These are phyloP conservation scores for Gephyroberyx darwinii DNA, from an alignment of 2,797 vertebrate species.

Conservation along the genomic window DNA sequence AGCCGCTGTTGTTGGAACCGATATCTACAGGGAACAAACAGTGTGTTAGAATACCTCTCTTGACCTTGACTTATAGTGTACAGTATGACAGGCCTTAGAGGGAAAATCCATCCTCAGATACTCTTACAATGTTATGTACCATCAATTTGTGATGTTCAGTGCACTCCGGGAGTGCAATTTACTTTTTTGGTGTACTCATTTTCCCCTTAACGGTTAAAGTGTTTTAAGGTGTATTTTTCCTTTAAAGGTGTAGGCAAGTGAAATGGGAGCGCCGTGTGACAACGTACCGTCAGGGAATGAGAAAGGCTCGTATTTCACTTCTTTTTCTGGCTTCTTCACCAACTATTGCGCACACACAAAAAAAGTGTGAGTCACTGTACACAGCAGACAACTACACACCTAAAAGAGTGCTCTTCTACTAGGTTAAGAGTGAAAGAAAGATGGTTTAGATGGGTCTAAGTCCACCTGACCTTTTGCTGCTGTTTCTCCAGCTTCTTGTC, in stretches of 20 bases:
- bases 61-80: neutral
- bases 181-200: too few relatives aligned
- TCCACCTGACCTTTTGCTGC: slow-evolving; percentile 83
- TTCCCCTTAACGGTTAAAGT: too few relatives aligned
- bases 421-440: neutral
- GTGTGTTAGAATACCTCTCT: neutral
- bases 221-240: too few relatives aligned
- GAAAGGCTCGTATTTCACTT: slow-evolving; percentile 91
- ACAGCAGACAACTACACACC: neutral
- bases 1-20: slow-evolving; percentile 97
- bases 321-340: slow-evolving; percentile 80
- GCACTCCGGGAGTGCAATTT: too few relatives aligned
- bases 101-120: too few relatives aligned
- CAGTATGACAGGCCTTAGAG: too few relatives aligned
- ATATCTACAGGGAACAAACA: slow-evolving; percentile 80
- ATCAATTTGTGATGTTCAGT: too few relatives aligned
- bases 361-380: neutral
- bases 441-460: neutral
- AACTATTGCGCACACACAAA: slow-evolving; percentile 45
- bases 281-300: slow-evolving; percentile 92
- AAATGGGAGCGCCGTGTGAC: neutral
- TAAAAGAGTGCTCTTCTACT: neutral
- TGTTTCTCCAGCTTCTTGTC: slow-evolving; percentile 93
- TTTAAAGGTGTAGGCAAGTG: neutral
- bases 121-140: too few relatives aligned